These are phyloP conservation scores for Prosopocoilus inquinatus DNA, from an alignment of 2,888 invertebrate genomes.

Conservation along the genomic window DNA sequence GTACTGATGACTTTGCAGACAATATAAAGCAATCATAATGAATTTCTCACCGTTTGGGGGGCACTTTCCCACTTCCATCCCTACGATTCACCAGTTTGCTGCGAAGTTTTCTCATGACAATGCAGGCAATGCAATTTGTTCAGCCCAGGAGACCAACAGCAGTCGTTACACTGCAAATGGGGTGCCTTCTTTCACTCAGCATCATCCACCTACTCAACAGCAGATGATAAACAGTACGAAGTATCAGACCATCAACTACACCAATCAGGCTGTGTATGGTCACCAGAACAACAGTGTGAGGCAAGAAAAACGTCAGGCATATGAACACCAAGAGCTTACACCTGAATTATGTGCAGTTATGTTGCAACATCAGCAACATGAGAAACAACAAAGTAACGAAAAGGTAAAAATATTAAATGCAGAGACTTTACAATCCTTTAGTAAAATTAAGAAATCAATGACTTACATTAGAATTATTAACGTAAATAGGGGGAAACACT, in stretches of 20 bases:
- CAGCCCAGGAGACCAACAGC: slow-evolving; percentile 29
- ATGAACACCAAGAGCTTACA: slow-evolving; percentile 44
- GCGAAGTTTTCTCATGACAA: slow-evolving; percentile 64
- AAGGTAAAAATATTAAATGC: slow-evolving; percentile 32
- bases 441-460: too few relatives aligned
- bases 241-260: slow-evolving; percentile 38
- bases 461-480: too few relatives aligned
- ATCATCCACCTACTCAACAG: slow-evolving; percentile 44
- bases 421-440: too few relatives aligned
- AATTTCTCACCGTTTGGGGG: slow-evolving; percentile 85
- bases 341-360: slow-evolving; percentile 45
- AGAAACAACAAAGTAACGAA: slow-evolving; percentile 33
- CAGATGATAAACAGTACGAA: slow-evolving; percentile 40
- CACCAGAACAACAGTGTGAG: slow-evolving; percentile 37
- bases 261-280: slow-evolving; percentile 42
- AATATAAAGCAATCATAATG: slow-evolving; percentile 53
- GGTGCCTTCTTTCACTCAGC: slow-evolving; percentile 53
- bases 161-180: slow-evolving; percentile 49
- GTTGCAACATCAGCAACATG: slow-evolving; percentile 41
- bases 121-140: slow-evolving; percentile 25
- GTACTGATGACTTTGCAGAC: slow-evolving; percentile 5
- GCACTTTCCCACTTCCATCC: slow-evolving; percentile 74
- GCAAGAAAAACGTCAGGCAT: slow-evolving; percentile 43
- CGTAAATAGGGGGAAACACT: too few relatives aligned
- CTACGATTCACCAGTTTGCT: slow-evolving; percentile 80